Conservation (phyloP, 1,140 invertebrate species). For the Phthorimaea operculella region DNA sequence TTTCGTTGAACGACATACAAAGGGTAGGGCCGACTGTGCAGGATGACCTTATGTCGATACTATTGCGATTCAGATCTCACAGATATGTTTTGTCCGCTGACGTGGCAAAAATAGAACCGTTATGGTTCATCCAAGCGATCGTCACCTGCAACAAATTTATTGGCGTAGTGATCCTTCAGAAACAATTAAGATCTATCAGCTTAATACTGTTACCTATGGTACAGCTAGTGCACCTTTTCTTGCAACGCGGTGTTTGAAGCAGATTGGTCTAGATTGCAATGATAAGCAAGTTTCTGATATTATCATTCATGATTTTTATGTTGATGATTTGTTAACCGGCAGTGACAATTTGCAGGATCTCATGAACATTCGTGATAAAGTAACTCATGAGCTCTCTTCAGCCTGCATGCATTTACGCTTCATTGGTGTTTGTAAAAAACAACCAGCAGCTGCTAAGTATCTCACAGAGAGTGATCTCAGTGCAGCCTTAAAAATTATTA, state of each 20-base stretch:
- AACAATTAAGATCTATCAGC: constrained; percentile 8
- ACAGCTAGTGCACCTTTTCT: constrained; percentile 7
- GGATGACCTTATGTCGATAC: constrained; percentile 33
- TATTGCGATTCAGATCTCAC: constrained; percentile 38
- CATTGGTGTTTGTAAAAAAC: too few relatives aligned
- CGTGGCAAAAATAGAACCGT: constrained; percentile 43
- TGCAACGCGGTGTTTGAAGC: constrained; percentile 3
- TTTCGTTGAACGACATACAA: constrained; percentile 37
- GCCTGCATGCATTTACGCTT: too few relatives aligned
- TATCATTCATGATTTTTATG: constrained; percentile 44
- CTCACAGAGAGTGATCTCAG: too few relatives aligned
- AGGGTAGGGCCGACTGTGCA: constrained; percentile 38
- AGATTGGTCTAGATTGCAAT: background rate
- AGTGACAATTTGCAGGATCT: too few relatives aligned
- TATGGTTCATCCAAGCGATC: constrained; percentile 24
- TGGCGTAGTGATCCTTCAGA: constrained; percentile 25
- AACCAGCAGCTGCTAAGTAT: too few relatives aligned
- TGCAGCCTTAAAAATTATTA: too few relatives aligned
- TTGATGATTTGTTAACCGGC: too few relatives aligned
- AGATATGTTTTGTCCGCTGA: constrained; percentile 33
- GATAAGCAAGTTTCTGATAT: constrained; percentile 6
- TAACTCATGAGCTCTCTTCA: too few relatives aligned
- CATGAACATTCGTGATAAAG: too few relatives aligned
- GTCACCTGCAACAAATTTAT: constrained; percentile 35
- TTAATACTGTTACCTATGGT: background rate